Evolutionary conservation across 2,113 vertebrate genomes (phyloP).

Genomic region (Amblyornis subalaris): DNA sequence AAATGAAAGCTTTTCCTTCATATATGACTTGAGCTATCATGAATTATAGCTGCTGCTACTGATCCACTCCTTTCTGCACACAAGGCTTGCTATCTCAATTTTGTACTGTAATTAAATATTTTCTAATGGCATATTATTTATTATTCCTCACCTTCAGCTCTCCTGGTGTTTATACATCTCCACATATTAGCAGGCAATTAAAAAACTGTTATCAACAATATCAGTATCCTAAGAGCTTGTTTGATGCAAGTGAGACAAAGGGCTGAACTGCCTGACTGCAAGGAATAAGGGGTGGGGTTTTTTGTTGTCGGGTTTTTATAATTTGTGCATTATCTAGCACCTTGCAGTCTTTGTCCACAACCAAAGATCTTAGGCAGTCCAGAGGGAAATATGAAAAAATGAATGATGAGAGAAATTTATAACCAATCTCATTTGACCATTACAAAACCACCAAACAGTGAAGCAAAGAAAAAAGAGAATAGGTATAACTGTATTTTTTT

Average conservation of each 20-base stretch:
- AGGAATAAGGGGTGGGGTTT: not conserved
- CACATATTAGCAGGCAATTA: constrained; percentile 16
- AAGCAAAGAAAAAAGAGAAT: not conserved
- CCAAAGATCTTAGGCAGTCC: not conserved
- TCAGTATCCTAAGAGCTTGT: not conserved
- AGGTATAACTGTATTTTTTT: not conserved
- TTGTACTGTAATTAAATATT: constrained; percentile 36
- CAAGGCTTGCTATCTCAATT: not conserved
- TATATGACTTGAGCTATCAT: not conserved
- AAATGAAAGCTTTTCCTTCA: constrained; percentile 42
- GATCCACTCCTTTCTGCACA: not conserved
- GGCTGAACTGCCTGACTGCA: not conserved
- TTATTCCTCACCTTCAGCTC: constrained; percentile 7
- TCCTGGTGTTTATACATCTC: not conserved
- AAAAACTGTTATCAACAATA: constrained; percentile 21
- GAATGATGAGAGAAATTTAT: not conserved
- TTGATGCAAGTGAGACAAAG: not conserved
- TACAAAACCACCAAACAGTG: not conserved
- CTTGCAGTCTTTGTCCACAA: not conserved
- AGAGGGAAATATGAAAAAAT: not conserved
- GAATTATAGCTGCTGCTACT: constrained; percentile 9
- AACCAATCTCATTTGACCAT: not conserved
- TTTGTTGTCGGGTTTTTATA: not conserved
- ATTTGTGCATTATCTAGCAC: not conserved
- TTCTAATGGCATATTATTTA: constrained; percentile 27